Conservation (phyloP, 2,113 vertebrate species). For the Tetraodon nigroviridis region DNA sequence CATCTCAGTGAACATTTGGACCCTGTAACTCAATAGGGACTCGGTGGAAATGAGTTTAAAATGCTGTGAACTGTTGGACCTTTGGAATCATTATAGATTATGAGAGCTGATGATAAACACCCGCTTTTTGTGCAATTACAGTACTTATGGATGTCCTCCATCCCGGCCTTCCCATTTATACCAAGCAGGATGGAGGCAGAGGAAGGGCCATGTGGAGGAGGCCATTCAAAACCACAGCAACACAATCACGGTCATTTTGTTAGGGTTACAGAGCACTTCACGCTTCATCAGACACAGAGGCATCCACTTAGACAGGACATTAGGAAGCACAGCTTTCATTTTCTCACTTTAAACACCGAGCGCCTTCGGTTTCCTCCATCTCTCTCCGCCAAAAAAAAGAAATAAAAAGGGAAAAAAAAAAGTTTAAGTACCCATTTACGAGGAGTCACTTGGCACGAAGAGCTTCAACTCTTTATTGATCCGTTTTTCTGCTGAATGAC, state of each 20-base stretch:
- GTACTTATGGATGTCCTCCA: slow-evolving; percentile 53
- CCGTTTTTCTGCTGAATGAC: slow-evolving; percentile 73
- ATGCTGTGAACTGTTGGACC: slow-evolving; percentile 24
- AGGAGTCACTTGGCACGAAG: slow-evolving; percentile 74
- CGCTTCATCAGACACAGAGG: slow-evolving; percentile 69
- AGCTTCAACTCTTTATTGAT: slow-evolving; percentile 78
- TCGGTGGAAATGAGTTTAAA: slow-evolving; percentile 25
- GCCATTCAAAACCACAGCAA: slow-evolving; percentile 64
- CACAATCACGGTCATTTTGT: slow-evolving; percentile 68
- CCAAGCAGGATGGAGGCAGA: slow-evolving; percentile 48
- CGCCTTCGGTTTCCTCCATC: slow-evolving; percentile 54
- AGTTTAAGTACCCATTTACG: slow-evolving; percentile 72
- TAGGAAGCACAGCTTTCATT: slow-evolving; percentile 70
- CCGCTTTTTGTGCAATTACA: slow-evolving; percentile 57
- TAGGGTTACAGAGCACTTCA: slow-evolving; percentile 72
- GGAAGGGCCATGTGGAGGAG: slow-evolving; percentile 50
- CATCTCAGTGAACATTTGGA: slow-evolving; percentile 4
- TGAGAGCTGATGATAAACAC: slow-evolving; percentile 47
- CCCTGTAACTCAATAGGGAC: slow-evolving; percentile 9
- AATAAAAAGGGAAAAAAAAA: slow-evolving; percentile 35
- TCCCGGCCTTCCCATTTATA: slow-evolving; percentile 42
- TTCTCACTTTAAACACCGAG: slow-evolving; percentile 61
- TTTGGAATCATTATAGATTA: slow-evolving; percentile 33
- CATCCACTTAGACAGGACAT: slow-evolving; percentile 71
- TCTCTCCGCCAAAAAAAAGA: slow-evolving; percentile 31